These are phyloP conservation scores for Chrysolina haemoptera DNA, from an alignment of 2,888 invertebrate genomes.

Conservation along the genomic window DNA sequence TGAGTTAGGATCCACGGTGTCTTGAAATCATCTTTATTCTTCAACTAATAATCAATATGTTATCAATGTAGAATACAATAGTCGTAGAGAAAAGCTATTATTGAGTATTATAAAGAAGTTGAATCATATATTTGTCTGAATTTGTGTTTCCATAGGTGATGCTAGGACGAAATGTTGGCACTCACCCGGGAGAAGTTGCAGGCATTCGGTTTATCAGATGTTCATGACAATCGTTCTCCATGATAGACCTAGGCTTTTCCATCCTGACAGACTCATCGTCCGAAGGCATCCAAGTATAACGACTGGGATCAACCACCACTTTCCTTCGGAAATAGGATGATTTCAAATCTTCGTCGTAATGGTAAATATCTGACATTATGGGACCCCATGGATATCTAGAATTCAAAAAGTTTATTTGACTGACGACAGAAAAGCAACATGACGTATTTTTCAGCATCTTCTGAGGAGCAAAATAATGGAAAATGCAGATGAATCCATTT, in stretches of 20 bases:
- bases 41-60: too few relatives aligned
- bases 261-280: conserved; percentile 82
- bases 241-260: conserved; percentile 77
- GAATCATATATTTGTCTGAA: too few relatives aligned
- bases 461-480: too few relatives aligned
- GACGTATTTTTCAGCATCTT: too few relatives aligned
- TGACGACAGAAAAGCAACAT: too few relatives aligned
- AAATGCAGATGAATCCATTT: too few relatives aligned
- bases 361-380: conserved; percentile 75
- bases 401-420: not conserved
- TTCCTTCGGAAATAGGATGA: conserved; percentile 87
- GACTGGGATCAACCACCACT: conserved; percentile 83
- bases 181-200: conserved; percentile 51
- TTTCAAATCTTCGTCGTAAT: conserved; percentile 82
- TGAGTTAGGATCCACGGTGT: too few relatives aligned
- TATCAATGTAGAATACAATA: too few relatives aligned
- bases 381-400: conserved; percentile 75
- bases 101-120: too few relatives aligned
- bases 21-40: too few relatives aligned
- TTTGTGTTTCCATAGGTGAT: not conserved
- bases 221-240: conserved; percentile 56
- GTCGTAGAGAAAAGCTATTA: too few relatives aligned
- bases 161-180: not conserved
- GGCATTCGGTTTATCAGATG: conserved; percentile 36
- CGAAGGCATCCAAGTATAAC: conserved; percentile 85